Base-by-base conservation (phyloP, 1,140 invertebrate species). In the Ctenoplectra terminalis region DNA sequence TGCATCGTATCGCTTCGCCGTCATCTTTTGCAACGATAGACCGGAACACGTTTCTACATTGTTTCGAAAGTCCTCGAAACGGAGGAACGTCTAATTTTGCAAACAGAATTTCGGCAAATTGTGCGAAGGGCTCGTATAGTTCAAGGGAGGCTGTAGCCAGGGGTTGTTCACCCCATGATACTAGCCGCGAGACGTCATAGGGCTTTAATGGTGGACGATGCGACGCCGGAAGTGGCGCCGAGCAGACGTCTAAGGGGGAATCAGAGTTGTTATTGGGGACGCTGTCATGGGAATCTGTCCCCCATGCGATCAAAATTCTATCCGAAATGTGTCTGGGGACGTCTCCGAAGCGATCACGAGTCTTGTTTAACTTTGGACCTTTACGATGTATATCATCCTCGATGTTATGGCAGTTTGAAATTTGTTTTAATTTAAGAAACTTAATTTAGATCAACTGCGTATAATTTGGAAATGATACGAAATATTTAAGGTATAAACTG, bases 181-280 rank as follows among this genome's bases (percentile, higher is more conserved):
- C 46, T 15, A 31, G 1, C 31, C 13, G 6, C 1, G 23, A 17
- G 37, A 48, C 52, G 37, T 8, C 7, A 23, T 71, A 13, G 17
- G 63, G 46, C 58, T 84, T 85, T n/a, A n/a, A 84, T 63, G 74
- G 48, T 74, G 60, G 50, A 61, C 67, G 81, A 72, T 52, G 67
- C 74, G 67, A 83, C 61, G 83, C 31, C 74, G 83, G 67, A 83
- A 79, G 40, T 78, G 83, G 48, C 73, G 74, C 37, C 54, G 37
- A 29, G 64, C 61, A 74, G 74, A 70, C 61, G 72, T 31, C 40
- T 50, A 61, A 60, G 71, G n/a, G 74, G 64, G 66, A 75, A 83
- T 69, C 60, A 54, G 31, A 63, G 50, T 67, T 52, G 48, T 46
- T 83, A 61, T 52, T 26, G 64, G 60, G 64, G 54, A 60, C n/a